Conservation (phyloP, 2,888 invertebrate genomes). For the Aspidiotus destructor region DNA sequence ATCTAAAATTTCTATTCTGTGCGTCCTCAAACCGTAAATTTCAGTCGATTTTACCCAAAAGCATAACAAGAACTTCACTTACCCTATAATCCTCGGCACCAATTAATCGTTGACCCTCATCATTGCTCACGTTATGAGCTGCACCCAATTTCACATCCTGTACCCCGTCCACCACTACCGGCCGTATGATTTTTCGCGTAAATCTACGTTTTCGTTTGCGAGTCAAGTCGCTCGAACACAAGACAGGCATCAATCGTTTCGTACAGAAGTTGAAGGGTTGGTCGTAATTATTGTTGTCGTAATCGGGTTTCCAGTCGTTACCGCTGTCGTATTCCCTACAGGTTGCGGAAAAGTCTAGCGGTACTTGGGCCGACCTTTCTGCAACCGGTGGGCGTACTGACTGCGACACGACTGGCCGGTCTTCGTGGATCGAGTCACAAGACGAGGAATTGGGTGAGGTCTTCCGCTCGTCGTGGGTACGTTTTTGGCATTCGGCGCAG, state of each 20-base stretch:
- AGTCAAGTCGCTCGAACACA: not conserved
- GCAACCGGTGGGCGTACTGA: not conserved
- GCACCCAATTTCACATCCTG: not conserved
- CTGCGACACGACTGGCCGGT: not conserved
- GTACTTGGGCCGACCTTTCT: not conserved
- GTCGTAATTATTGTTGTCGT: not conserved
- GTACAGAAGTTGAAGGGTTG: not conserved
- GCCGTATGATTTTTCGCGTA: conserved; percentile 13
- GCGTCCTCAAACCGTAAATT: no score
- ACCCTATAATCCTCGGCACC: no score
- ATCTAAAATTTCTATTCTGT: no score
- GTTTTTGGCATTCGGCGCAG: conserved; percentile 46
- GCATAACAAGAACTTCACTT: no score
- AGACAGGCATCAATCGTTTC: not conserved
- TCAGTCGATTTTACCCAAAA: no score
- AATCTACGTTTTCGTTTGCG: conserved; percentile 22
- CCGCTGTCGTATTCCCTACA: not conserved
- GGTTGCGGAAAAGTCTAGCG: not conserved
- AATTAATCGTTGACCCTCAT: no score
- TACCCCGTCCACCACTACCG: not conserved
- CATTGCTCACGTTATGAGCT: no score
- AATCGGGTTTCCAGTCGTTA: not conserved
- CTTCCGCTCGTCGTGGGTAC: conserved; percentile 20
- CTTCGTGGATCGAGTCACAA: conserved; percentile 18
- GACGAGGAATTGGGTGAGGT: conserved; percentile 16